phyloP scores from a whole-genome alignment of 2,113 vertebrate genomes.

The Labeo rohita region DNA sequence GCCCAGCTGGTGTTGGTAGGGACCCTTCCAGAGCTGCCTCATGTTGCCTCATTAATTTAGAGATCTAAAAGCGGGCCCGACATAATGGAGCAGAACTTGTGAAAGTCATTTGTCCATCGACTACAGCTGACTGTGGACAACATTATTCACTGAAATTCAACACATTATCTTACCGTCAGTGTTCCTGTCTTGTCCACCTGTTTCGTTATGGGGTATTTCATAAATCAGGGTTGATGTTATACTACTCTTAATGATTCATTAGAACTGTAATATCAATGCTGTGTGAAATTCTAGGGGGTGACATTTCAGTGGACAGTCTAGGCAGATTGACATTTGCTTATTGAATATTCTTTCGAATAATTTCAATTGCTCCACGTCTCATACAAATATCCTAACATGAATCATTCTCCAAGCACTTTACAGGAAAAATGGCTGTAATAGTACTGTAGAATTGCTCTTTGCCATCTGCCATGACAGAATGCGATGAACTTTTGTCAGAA shows the following conservation, averaged over 20 bases:
- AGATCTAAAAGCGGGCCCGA: conserved; percentile 50
- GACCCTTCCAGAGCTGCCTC: conserved; percentile 57
- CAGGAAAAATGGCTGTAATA: background rate
- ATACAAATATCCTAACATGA: conserved; percentile 14
- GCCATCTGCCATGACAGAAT: conserved; percentile 19
- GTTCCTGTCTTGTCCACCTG: background rate
- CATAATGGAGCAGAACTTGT: conserved; percentile 39
- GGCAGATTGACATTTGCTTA: conserved; percentile 8
- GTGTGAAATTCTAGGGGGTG: background rate
- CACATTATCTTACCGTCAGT: conserved; percentile 15
- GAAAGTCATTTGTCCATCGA: conserved; percentile 37
- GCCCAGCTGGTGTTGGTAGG: conserved; percentile 63
- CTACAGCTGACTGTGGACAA: conserved; percentile 28
- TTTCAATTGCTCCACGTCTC: background rate
- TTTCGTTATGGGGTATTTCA: background rate
- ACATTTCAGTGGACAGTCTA: background rate
- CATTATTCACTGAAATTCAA: conserved; percentile 27
- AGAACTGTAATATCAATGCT: background rate
- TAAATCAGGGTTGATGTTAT: background rate
- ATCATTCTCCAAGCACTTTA: conserved; percentile 23
- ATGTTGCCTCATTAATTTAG: conserved; percentile 65
- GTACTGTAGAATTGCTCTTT: conserved; percentile 15
- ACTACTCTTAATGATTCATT: conserved; percentile 3
- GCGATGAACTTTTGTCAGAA: conserved; percentile 11
- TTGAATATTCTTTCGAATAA: conserved; percentile 22